Conservation (phyloP, 2,888 invertebrate species). For the Erannis defoliaria region DNA sequence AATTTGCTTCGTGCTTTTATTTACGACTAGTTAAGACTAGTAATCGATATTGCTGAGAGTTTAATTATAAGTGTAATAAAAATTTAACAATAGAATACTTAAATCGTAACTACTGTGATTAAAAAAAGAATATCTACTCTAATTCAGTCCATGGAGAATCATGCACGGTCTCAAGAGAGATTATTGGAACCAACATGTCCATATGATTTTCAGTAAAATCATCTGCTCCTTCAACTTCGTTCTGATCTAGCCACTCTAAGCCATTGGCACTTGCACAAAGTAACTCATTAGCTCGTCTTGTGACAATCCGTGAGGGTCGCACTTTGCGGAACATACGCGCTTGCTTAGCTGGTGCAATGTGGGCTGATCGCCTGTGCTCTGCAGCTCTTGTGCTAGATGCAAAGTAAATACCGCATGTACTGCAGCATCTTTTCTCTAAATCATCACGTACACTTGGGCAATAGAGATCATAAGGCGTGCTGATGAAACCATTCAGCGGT, state of each 20-base stretch:
- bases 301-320: constrained; percentile 12
- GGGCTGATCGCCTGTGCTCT: constrained; percentile 45
- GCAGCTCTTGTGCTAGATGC: constrained; percentile 46
- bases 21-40: no score
- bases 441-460: not conserved
- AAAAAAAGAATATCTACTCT: not conserved
- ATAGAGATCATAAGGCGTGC: not conserved
- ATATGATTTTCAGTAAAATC: constrained; percentile 32
- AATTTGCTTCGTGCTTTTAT: no score
- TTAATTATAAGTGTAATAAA: not conserved
- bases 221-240: constrained; percentile 41
- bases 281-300: constrained; percentile 13
- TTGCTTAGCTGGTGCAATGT: constrained; percentile 46
- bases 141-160: constrained; percentile 10
- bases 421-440: not conserved
- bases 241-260: constrained; percentile 42
- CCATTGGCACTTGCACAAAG: not conserved
- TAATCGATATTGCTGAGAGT: no score
- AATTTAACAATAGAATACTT: not conserved
- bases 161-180: constrained; percentile 10
- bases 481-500: no score
- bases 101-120: not conserved
- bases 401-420: constrained; percentile 41
- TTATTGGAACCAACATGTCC: constrained; percentile 23
- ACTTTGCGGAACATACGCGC: constrained; percentile 28